phyloP scores from a whole-genome alignment of 1,140 invertebrate genomes.

The Mercenaria mercenaria region DNA sequence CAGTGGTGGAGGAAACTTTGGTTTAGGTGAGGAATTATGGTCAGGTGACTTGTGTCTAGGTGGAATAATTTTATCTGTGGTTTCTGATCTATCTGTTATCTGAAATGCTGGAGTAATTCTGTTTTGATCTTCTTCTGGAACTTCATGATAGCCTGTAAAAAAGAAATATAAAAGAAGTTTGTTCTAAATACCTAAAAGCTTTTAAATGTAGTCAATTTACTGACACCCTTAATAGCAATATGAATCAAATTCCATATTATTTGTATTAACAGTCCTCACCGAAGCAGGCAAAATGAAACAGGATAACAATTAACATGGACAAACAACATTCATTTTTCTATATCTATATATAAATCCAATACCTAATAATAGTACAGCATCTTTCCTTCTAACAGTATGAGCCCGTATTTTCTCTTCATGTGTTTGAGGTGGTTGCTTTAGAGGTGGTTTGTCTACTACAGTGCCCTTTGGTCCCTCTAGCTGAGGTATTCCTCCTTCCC shows the following conservation, averaged over 20 bases:
- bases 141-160: conserved; percentile 90
- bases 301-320: too few relatives aligned
- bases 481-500: conserved; percentile 79
- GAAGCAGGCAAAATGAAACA: too few relatives aligned
- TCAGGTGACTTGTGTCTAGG: neutral
- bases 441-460: neutral
- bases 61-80: conserved; percentile 63
- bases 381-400: conserved; percentile 70
- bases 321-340: too few relatives aligned
- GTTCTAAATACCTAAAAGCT: too few relatives aligned
- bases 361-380: conserved; percentile 75
- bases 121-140: conserved; percentile 88
- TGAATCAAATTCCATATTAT: too few relatives aligned
- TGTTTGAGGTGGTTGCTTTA: conserved; percentile 12
- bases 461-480: conserved; percentile 82
- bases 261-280: too few relatives aligned
- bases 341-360: neutral
- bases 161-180: conserved; percentile 25
- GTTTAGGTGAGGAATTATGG: conserved; percentile 34
- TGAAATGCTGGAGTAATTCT: conserved; percentile 86
- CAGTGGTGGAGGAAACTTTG: conserved; percentile 38
- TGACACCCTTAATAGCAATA: too few relatives aligned
- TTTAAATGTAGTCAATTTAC: too few relatives aligned
- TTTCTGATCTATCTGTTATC: conserved; percentile 86
- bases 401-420: conserved; percentile 69